Percentiles rank a stretch among this genome's conserved stretches.
Evolutionary conservation across 2,888 invertebrate species (phyloP).

Genomic region (Xestia sexstrigata): DNA sequence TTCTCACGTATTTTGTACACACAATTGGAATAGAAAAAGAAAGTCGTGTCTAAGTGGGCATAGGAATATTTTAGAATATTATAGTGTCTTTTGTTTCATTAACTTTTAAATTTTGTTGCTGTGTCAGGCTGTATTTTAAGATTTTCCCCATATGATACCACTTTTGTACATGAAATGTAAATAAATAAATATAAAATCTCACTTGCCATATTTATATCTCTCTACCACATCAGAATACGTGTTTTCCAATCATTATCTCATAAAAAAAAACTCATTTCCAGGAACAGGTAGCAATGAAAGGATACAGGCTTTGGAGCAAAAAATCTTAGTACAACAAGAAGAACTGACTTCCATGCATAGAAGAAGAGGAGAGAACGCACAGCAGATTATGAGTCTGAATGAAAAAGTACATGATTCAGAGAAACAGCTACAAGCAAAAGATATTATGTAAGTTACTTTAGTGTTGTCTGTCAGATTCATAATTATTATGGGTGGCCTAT

Average conservation of each 20-base stretch:
- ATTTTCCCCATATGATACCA: not conserved
- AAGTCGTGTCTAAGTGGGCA: constrained; percentile 14
- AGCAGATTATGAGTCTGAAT: constrained; percentile 97
- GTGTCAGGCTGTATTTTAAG: not conserved
- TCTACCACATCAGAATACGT: not conserved
- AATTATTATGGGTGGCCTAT: not conserved
- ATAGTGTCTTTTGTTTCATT: not conserved
- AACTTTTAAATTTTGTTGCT: not conserved
- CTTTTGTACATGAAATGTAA: too few relatives aligned
- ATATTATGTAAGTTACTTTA: constrained; percentile 90
- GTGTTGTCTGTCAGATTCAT: not conserved
- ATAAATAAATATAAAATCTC: not conserved
- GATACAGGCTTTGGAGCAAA: constrained; percentile 95
- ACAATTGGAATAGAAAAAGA: constrained; percentile 30
- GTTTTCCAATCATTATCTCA: not conserved
- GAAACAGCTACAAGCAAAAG: constrained; percentile 93
- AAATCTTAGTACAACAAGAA: constrained; percentile 96
- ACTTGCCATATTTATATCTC: not conserved
- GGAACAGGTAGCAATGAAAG: constrained; percentile 87
- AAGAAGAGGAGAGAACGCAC: constrained; percentile 97
- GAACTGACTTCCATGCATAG: constrained; percentile 97
- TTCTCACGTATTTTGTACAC: constrained; percentile 28
- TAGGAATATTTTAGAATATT: not conserved
- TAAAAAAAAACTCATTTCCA: constrained; percentile 67
- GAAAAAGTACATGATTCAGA: constrained; percentile 96